Percentiles rank a stretch among this genome's conserved stretches.
Evolutionary conservation across 2,797 vertebrate genomes (phyloP).

Genomic region (Hylomyscus alleni): DNA sequence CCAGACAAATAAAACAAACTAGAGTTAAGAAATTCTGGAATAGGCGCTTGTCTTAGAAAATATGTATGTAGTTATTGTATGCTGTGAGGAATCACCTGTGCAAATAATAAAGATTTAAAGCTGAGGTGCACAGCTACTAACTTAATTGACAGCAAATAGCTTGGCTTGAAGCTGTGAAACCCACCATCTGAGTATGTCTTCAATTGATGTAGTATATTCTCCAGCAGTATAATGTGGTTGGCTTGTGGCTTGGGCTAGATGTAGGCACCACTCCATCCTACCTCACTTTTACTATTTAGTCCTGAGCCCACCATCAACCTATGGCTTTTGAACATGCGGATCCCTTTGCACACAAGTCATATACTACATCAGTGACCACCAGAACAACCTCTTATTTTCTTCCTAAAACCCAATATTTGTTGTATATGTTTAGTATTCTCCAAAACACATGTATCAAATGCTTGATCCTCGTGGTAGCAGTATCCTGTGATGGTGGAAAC

Average conservation of each 20-base stretch:
- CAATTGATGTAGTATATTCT: neutral
- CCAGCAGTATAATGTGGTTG: neutral
- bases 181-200: neutral
- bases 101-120: neutral
- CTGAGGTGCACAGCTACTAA: neutral
- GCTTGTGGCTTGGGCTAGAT: neutral
- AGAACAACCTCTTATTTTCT: neutral
- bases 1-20: neutral
- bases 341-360: neutral
- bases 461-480: neutral
- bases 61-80: neutral
- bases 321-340: neutral
- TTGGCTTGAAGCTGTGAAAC: neutral
- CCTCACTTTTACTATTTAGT: neutral
- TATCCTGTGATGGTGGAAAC: neutral
- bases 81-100: neutral
- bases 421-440: no score
- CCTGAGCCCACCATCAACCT: neutral
- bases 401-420: neutral
- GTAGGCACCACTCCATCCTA: accelerated
- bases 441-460: neutral
- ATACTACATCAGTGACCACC: no score
- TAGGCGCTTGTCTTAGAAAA: neutral
- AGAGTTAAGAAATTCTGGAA: neutral
- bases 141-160: neutral